A percentile compares a stretch with the other conserved stretches of the same genome.
Conservation (phyloP, 2,113 vertebrate species). For the Eclectus roratus region DNA sequence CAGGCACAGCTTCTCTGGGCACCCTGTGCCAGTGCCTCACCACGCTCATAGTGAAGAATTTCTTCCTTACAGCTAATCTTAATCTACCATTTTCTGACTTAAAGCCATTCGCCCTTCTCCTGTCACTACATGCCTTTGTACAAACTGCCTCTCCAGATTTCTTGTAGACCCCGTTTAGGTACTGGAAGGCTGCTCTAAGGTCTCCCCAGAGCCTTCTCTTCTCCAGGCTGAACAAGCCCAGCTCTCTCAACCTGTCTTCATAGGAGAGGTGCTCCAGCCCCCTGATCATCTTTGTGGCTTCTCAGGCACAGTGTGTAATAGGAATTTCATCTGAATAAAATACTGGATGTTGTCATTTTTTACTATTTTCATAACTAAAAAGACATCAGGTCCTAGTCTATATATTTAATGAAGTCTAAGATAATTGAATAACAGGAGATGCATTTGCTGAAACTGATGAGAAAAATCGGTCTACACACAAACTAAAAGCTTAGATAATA, state of each 20-base stretch:
- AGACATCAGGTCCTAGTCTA: not conserved
- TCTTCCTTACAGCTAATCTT: not conserved
- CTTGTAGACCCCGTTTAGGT: not conserved
- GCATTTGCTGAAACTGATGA: not conserved
- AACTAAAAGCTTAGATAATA: not conserved
- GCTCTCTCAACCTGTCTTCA: not conserved
- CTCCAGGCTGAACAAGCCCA: not conserved
- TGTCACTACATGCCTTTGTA: not conserved
- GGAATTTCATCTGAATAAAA: not conserved
- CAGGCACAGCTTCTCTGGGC: not conserved
- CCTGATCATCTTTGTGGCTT: not conserved
- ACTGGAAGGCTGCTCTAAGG: not conserved
- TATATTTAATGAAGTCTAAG: not conserved
- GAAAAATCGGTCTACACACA: not conserved
- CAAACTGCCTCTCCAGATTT: not conserved
- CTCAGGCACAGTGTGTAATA: not conserved
- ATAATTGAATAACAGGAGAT: not conserved
- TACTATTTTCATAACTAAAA: not conserved
- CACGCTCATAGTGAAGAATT: not conserved
- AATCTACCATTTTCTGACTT: not conserved
- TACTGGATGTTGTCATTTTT: not conserved
- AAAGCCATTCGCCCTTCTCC: not conserved
- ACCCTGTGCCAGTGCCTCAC: not conserved
- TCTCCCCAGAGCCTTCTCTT: not conserved
- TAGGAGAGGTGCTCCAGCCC: not conserved